Percentiles rank a stretch among this genome's conserved stretches.
phyloP scores from a whole-genome alignment of 2,113 vertebrate genomes.

The Pelecanus crispus region DNA sequence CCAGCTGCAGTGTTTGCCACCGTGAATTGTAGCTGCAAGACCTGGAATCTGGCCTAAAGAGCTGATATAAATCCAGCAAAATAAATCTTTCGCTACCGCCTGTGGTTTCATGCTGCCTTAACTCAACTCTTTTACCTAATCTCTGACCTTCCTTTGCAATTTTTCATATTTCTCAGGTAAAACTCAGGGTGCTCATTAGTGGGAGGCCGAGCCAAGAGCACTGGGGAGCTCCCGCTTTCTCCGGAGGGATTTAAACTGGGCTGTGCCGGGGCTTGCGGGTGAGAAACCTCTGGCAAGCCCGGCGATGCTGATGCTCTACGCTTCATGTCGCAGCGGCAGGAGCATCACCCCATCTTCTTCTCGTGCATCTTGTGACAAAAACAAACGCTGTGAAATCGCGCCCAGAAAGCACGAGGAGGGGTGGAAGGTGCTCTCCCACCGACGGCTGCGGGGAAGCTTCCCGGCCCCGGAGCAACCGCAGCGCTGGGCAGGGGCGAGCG shows the following conservation, averaged over 20 bases:
- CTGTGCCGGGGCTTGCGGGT: neutral
- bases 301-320: neutral
- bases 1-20: constrained; percentile 54
- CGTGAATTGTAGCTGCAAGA: constrained; percentile 60
- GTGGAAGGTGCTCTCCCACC: neutral
- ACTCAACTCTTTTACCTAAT: constrained; percentile 66
- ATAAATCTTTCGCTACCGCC: constrained; percentile 47
- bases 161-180: constrained; percentile 52
- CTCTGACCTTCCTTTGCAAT: constrained; percentile 53
- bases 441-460: neutral
- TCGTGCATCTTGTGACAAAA: rapidly evolving
- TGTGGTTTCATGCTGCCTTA: constrained; percentile 47
- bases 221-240: neutral
- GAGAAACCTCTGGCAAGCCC: neutral
- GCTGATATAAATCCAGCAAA: constrained; percentile 61
- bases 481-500: neutral
- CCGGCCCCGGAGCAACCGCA: neutral
- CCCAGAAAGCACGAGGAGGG: neutral
- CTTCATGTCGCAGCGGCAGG: neutral
- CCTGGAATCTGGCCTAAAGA: constrained; percentile 58
- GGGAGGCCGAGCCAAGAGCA: neutral
- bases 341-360: neutral
- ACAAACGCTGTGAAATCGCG: rapidly evolving
- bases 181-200: neutral
- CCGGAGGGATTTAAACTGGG: neutral